Percentiles rank a stretch among this genome's conserved stretches.
These are phyloP conservation scores for Portevinia maculata DNA, from an alignment of 2,888 invertebrate species.

Conservation along the genomic window DNA sequence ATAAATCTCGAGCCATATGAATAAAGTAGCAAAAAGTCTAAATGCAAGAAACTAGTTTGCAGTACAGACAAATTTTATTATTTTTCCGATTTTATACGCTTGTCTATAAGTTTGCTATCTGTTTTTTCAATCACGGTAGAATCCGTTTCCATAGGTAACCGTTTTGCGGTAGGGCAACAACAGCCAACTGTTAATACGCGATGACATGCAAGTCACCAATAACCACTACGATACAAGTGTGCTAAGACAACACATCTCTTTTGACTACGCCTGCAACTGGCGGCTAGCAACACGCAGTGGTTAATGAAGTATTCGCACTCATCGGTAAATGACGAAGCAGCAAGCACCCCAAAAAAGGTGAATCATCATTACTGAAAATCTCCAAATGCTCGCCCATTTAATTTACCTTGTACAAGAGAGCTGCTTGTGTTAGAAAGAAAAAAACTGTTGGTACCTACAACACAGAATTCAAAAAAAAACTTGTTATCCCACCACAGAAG, in stretches of 20 bases:
- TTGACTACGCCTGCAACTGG: slow-evolving; percentile 13
- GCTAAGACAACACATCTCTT: slow-evolving; percentile 13
- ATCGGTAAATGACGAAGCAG: neutral
- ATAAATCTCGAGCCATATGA: slow-evolving; percentile 24
- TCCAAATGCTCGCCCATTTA: slow-evolving; percentile 32
- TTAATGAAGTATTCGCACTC: slow-evolving; percentile 32
- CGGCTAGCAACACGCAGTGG: slow-evolving; percentile 50
- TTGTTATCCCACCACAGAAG: slow-evolving; percentile 63
- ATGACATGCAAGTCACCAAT: slow-evolving; percentile 44
- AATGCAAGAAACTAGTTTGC: slow-evolving; percentile 33
- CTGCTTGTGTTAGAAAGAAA: neutral
- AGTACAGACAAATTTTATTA: slow-evolving; percentile 34
- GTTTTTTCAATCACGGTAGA: slow-evolving; percentile 19
- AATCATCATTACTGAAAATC: slow-evolving; percentile 49
- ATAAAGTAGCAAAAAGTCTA: slow-evolving; percentile 15
- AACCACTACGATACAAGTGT: slow-evolving; percentile 34
- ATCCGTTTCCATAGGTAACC: slow-evolving; percentile 41
- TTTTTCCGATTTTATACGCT: slow-evolving; percentile 9
- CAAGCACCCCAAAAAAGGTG: slow-evolving; percentile 42
- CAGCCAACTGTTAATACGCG: neutral
- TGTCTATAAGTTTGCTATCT: neutral
- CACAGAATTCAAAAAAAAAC: slow-evolving; percentile 38
- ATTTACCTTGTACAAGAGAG: slow-evolving; percentile 29
- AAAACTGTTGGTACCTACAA: slow-evolving; percentile 26
- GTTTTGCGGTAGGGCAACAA: slow-evolving; percentile 21